Percentiles rank a stretch among this genome's conserved stretches.
Evolutionary conservation across 2,797 vertebrate genomes (phyloP).

Genomic region (Huso huso): DNA sequence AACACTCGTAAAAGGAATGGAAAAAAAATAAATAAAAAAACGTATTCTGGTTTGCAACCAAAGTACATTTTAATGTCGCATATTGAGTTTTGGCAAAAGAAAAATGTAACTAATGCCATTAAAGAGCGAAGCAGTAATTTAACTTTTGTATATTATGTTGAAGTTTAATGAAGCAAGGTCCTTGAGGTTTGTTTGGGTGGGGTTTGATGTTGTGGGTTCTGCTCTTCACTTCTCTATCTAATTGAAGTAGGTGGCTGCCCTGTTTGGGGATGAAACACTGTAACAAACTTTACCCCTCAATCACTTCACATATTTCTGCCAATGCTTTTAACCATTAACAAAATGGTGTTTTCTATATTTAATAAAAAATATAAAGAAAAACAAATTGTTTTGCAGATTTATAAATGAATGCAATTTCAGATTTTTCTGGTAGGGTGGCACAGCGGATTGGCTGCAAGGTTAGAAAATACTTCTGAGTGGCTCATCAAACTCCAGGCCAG

Average conservation of each 20-base stretch:
- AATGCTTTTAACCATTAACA: constrained; percentile 65
- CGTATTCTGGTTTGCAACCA: constrained; percentile 50
- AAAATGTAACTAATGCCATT: constrained; percentile 38
- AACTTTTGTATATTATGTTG: constrained; percentile 71
- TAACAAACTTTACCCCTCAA: not conserved
- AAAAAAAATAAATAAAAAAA: constrained; percentile 21
- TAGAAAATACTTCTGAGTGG: no score
- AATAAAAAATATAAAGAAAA: constrained; percentile 58
- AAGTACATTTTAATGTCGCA: constrained; percentile 53
- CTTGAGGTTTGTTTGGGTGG: constrained; percentile 25
- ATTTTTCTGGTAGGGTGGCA: no score
- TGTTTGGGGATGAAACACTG: not conserved
- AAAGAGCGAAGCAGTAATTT: constrained; percentile 56
- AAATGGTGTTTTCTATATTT: constrained; percentile 77
- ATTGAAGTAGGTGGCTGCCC: constrained; percentile 27
- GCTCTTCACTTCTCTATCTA: not conserved
- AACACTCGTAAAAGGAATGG: not conserved
- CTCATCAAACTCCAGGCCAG: no score
- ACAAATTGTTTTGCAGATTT: constrained; percentile 26
- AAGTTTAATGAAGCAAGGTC: constrained; percentile 52
- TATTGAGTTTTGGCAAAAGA: constrained; percentile 60
- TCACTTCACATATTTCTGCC: constrained; percentile 60
- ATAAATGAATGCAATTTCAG: not conserved
- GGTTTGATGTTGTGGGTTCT: constrained; percentile 4
- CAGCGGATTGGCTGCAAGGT: no score